Base-by-base conservation (phyloP, 2,797 vertebrate species). In the Sebastes itinus region DNA sequence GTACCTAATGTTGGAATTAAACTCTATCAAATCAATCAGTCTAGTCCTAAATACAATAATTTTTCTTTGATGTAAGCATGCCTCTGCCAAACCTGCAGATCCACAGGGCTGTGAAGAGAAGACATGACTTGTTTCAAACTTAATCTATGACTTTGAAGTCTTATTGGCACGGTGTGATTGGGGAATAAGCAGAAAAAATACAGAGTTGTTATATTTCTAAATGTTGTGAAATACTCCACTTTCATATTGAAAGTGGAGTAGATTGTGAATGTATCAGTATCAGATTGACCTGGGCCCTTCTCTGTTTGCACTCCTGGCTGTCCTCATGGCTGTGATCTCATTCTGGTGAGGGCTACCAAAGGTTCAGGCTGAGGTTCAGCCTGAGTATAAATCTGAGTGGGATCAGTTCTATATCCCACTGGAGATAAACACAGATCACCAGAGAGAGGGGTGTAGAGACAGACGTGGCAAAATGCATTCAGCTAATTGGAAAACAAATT, bases 141-240 rank as follows among this genome's bases (percentile, higher is more conserved):
- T 38, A 20, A 67, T 67, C 42, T 49, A 33, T 33, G 18, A 27
- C 42, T 77, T 60, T 61, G 28, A 68, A 77, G 75, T 76, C 38
- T 3, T 27, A 28, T 69, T 61, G 56, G 56, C 28, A n/a, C 2
- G n/a, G 14, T 20, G 11, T 32, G 22, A 59, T 25, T 33, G 46
- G 59, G 28, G 28, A 32, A 52, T 33, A 54, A 63, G 23, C 13
- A 72, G 58, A 49, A 60, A 11, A 61, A 62, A 62, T 5, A 12
- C 27, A 25, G 3, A 52, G 46, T 54, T 74, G 22, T 20, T 27
- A n/a, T 54, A 20, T 60, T 22, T 61, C 5, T 23, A 52, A 32
- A 23, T 33, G 2, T 30, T 61, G 22, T 33, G 18, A 61, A 54
- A 35, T 46, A 18, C 12, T 64, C 4, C 7, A 23, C 12, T 64